phyloP scores from a whole-genome alignment of 2,113 vertebrate genomes.

The Corythornis vintsioides region DNA sequence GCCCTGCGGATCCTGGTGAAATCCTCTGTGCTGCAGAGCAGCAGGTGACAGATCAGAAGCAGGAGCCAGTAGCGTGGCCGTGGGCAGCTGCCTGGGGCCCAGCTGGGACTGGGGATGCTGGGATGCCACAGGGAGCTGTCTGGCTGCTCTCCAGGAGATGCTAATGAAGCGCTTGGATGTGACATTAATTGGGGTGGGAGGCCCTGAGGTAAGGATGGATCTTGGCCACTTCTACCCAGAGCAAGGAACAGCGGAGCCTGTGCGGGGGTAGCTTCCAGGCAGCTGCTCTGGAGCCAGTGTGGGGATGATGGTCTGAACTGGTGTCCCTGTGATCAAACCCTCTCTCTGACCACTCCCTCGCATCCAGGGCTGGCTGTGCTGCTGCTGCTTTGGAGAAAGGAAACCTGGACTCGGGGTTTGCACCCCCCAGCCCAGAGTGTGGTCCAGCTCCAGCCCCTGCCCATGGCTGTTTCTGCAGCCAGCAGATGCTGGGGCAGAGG shows the following conservation, averaged over 20 bases:
- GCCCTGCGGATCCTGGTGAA: accelerated
- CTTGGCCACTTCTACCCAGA: background rate
- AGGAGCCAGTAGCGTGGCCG: background rate
- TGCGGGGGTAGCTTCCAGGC: background rate
- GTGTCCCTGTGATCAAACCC: accelerated
- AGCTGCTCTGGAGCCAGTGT: accelerated
- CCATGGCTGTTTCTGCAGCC: background rate
- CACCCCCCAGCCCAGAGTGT: background rate
- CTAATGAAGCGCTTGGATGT: constrained; percentile 18
- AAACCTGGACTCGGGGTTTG: background rate
- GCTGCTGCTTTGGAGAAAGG: background rate
- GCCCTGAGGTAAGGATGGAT: background rate
- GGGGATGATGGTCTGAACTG: background rate
- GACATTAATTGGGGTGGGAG: constrained; percentile 31
- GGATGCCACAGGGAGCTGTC: background rate
- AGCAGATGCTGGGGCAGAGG: accelerated
- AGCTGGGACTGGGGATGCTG: background rate
- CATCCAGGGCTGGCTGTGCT: background rate
- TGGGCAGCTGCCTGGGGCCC: background rate
- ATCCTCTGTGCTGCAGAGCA: accelerated
- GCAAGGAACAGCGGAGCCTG: background rate
- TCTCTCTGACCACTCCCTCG: background rate
- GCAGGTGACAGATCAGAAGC: background rate
- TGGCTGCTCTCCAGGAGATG: background rate
- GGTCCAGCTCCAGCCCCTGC: too few species aligned